Conservation (phyloP, 2,888 invertebrate genomes). For the Dioctria rufipes region DNA sequence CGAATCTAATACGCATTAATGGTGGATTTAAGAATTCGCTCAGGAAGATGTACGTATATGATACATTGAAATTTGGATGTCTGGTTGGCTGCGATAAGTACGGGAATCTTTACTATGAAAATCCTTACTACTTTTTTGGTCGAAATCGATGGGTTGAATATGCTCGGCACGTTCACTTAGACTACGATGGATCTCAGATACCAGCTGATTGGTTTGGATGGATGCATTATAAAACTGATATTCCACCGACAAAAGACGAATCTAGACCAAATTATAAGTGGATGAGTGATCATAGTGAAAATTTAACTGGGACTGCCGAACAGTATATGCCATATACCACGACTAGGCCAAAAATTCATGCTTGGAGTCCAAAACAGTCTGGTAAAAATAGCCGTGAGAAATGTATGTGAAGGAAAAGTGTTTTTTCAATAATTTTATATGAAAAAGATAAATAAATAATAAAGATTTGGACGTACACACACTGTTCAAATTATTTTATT, state of each 20-base stretch:
- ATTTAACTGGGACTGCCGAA: slow-evolving; percentile 83
- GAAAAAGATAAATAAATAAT: too few species aligned
- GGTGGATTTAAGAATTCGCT: slow-evolving; percentile 81
- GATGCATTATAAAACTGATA: slow-evolving; percentile 85
- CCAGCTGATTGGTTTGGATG: slow-evolving; percentile 98
- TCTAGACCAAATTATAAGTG: slow-evolving; percentile 85
- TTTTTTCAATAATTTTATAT: too few species aligned
- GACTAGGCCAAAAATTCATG: slow-evolving; percentile 86
- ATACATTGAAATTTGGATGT: slow-evolving; percentile 87
- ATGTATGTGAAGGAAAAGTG: too few species aligned
- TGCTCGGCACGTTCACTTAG: slow-evolving; percentile 80
- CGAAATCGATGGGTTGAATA: slow-evolving; percentile 97
- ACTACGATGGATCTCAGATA: slow-evolving; percentile 83
- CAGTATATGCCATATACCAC: slow-evolving; percentile 95
- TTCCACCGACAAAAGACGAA: slow-evolving; percentile 75
- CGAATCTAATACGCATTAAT: slow-evolving; percentile 67
- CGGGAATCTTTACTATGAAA: slow-evolving; percentile 96
- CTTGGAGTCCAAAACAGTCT: slow-evolving; percentile 79
- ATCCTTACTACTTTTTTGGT: slow-evolving; percentile 89
- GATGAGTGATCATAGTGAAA: slow-evolving; percentile 89
- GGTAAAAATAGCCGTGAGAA: neutral
- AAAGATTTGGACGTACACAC: too few species aligned
- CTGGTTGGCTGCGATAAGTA: slow-evolving; percentile 89
- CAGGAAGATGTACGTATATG: slow-evolving; percentile 82
- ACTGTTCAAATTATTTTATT: too few species aligned